Evolutionary conservation across 1,140 invertebrate genomes (phyloP), one percentile per base, ranked within the genome.

Genomic region (Aphelenchoides avenae): DNA sequence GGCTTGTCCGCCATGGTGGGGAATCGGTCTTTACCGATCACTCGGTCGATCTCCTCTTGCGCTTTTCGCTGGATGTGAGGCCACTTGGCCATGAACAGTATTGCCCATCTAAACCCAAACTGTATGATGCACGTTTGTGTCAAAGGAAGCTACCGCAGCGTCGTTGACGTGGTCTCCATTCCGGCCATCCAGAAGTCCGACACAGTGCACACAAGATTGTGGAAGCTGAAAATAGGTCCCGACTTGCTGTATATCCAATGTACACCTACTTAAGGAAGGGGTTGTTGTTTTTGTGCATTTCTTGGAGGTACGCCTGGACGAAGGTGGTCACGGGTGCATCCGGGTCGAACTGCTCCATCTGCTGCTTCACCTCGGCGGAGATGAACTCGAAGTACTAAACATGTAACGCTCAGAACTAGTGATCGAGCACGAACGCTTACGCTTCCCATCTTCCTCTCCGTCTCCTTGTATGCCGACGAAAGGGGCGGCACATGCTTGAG

Each of bases 151-250:
- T 7, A 31, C 46, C 11, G 13, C 22, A 48, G 9, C 6, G 46
- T 48, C n/a, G 46, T 34, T 7, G 11, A 34, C 9, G 46, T 48
- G 11, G 46, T 48, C 7, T 48, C 46, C 46, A 48, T 48, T 6
- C 46, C 46, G n/a, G 46, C 46, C 6, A 48, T 34, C 46, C 46
- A 48, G 11, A 48, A 48, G 22, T 48, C 46, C 30, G 11, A 34
- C 46, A 48, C 46, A 22, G 46, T 39, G 26, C 41, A 43, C 7
- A 43, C 18, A 43, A 43, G 30, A 13, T 13, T 13, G 34, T 18
- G 18, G 34, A 36, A 43, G 9, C 30, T 15, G 18, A 43, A 43
- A 43, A 43, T 20, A 43, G 18, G 41, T 43, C 9, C 34, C 11
- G 34, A 36, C 11, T 13, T 13, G 34, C 13, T 36, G 18, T 13